Percentiles rank a stretch among this genome's conserved stretches.
Conservation (phyloP, 2,888 invertebrate species). For the Drosophila melanosoma region DNA sequence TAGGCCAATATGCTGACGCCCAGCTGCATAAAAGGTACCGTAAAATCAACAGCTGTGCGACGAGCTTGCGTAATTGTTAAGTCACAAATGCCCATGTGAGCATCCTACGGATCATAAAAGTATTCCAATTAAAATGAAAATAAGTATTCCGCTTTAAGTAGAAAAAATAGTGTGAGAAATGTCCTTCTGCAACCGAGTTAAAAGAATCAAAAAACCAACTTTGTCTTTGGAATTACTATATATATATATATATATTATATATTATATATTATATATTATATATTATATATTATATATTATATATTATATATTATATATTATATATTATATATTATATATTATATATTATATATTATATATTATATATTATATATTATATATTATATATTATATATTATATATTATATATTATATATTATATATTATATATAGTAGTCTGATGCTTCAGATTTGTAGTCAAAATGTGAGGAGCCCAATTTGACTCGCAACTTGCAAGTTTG, state of each 20-base stretch:
- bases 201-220: not conserved
- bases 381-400: not conserved
- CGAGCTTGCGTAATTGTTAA: conserved; percentile 97
- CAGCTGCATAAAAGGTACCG: conserved; percentile 98
- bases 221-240: not conserved
- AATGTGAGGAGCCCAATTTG: not conserved
- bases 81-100: conserved; percentile 97
- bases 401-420: not conserved
- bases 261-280: not conserved
- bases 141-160: not conserved
- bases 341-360: not conserved
- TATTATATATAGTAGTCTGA: not conserved
- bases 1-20: conserved; percentile 96
- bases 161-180: not conserved
- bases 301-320: not conserved
- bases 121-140: not conserved
- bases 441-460: not conserved
- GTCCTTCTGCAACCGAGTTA: not conserved
- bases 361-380: not conserved
- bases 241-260: not conserved
- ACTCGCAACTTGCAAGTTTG: not conserved
- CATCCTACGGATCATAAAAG: conserved; percentile 88
- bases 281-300: not conserved
- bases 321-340: not conserved
- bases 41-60: conserved; percentile 95